A percentile compares a stretch with the other conserved stretches of the same genome.
Evolutionary conservation across 2,797 vertebrate species (phyloP).

Genomic region (Gobio occitaniae): DNA sequence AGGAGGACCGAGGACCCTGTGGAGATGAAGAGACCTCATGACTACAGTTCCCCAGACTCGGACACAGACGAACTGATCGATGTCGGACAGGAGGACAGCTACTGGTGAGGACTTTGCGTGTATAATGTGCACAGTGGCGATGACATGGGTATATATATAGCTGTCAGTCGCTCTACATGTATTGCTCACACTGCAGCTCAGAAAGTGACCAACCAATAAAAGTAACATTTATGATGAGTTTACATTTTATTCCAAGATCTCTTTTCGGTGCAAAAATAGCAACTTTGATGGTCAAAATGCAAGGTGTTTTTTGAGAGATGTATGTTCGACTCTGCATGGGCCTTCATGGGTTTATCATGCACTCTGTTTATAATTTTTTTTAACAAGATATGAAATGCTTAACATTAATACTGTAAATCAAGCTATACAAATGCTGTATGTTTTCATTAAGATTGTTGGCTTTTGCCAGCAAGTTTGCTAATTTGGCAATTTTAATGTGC

Average conservation of each 20-base stretch:
- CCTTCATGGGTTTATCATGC: neutral
- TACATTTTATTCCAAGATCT: neutral
- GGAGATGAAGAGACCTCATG: slow-evolving; percentile 89
- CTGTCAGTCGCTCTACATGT: neutral
- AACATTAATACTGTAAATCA: neutral
- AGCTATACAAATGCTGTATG: neutral
- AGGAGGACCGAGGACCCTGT: slow-evolving; percentile 46
- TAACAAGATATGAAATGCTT: neutral
- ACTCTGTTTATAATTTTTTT: neutral
- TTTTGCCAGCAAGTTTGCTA: neutral
- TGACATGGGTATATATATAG: neutral
- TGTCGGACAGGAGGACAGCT: slow-evolving; percentile 87
- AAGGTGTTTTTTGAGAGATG: neutral
- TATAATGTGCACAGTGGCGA: neutral
- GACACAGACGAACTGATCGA: slow-evolving; percentile 91
- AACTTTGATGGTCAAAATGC: neutral
- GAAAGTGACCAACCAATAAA: neutral
- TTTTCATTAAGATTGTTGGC: neutral
- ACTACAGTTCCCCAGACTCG: slow-evolving; percentile 89
- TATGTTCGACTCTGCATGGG: neutral
- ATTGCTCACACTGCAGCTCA: neutral
- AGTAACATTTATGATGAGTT: neutral
- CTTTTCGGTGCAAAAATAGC: neutral
- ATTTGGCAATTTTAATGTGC: neutral
- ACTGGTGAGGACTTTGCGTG: slow-evolving; percentile 80